These are phyloP conservation scores for Astreopora myriophthalma DNA, from an alignment of 64 coral and sea anemone genomes.

Conservation along the genomic window DNA sequence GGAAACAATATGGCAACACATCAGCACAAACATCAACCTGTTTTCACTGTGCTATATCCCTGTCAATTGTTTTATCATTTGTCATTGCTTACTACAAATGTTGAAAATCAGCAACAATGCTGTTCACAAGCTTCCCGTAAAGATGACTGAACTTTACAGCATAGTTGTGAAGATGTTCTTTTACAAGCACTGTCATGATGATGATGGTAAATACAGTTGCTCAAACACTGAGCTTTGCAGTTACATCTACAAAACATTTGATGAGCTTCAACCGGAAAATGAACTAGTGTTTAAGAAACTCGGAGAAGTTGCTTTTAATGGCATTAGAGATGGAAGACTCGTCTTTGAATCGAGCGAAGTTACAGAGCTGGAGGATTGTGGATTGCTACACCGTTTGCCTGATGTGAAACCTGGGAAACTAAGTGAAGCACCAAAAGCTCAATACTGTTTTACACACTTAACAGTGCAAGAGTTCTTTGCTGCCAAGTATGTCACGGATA, in stretches of 20 bases:
- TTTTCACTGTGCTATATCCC: constrained; percentile 73
- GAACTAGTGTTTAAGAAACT: not conserved
- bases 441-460: constrained; percentile 70
- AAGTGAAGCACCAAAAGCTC: not conserved
- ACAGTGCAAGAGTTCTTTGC: constrained; percentile 85
- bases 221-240: not conserved
- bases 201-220: not conserved
- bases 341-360: constrained; percentile 27
- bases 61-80: constrained; percentile 64
- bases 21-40: constrained; percentile 33
- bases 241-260: not conserved
- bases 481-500: constrained; percentile 32
- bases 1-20: constrained; percentile 4
- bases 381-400: constrained; percentile 58
- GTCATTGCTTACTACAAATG: constrained; percentile 9
- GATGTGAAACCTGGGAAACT: not conserved
- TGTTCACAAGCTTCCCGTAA: not conserved
- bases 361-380: constrained; percentile 26
- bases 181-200: not conserved
- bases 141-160: constrained; percentile 39
- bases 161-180: not conserved
- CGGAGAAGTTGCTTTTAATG: constrained; percentile 42
- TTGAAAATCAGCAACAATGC: not conserved
- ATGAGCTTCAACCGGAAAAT: not conserved
- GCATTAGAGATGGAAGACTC: constrained; percentile 15